Percentiles rank a stretch among this genome's conserved stretches.
Evolutionary conservation across 2,888 invertebrate species (phyloP).

Genomic region (Andricus curvator): DNA sequence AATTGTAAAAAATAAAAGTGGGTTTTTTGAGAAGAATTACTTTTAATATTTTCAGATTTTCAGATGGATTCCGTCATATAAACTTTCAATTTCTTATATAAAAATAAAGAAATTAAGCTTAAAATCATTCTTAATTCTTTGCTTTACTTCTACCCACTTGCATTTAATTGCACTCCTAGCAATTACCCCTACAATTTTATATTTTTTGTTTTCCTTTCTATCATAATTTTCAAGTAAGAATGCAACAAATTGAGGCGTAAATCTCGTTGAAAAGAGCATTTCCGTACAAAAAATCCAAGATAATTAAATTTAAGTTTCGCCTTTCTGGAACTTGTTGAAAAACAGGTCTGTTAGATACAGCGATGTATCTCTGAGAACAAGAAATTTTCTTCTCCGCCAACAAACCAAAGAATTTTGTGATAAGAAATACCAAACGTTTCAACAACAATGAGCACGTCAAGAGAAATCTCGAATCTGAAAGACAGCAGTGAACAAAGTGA

Average conservation of each 20-base stretch:
- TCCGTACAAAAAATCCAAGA: not conserved
- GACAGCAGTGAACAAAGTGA: slow-evolving; percentile 32
- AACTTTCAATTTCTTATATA: too few relatives aligned
- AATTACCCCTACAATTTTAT: too few relatives aligned
- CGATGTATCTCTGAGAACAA: slow-evolving; percentile 61
- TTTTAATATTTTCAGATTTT: too few relatives aligned
- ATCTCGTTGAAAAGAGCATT: not conserved
- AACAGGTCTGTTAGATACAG: slow-evolving; percentile 67
- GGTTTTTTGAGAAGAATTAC: too few relatives aligned
- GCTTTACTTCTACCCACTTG: too few relatives aligned
- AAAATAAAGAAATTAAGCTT: too few relatives aligned
- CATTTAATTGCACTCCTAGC: too few relatives aligned
- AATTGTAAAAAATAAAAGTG: too few relatives aligned
- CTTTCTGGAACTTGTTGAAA: slow-evolving; percentile 25
- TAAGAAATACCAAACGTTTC: slow-evolving; percentile 41
- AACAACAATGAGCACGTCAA: slow-evolving; percentile 40
- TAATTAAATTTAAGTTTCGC: slow-evolving; percentile 3
- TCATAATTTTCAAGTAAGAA: not conserved
- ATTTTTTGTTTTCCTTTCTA: too few relatives aligned
- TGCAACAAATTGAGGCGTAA: not conserved
- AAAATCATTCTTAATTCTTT: too few relatives aligned
- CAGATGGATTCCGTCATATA: too few relatives aligned
- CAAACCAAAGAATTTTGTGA: slow-evolving; percentile 57
- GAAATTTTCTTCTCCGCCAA: slow-evolving; percentile 49
- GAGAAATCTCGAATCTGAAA: slow-evolving; percentile 42